phyloP scores from a whole-genome alignment of 2,113 vertebrate species.

The Carettochelys insculpta region DNA sequence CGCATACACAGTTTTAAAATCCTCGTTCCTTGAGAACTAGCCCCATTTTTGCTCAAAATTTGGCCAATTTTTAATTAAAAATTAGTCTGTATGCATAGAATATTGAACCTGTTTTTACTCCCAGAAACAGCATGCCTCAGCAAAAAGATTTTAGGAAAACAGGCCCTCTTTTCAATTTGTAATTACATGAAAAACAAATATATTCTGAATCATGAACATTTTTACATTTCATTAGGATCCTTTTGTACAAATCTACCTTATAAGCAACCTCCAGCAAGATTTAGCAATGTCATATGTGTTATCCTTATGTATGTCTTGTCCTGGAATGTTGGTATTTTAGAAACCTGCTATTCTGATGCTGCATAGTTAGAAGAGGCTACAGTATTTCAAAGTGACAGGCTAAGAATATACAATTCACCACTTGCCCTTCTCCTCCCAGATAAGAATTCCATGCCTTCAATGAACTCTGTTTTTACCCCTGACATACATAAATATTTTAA shows the following conservation, averaged over 20 bases:
- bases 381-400: neutral
- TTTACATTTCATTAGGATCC: neutral
- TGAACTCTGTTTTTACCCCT: neutral
- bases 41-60: neutral
- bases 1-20: neutral
- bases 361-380: neutral
- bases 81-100: neutral
- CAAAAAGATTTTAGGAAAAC: neutral
- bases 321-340: neutral
- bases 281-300: neutral
- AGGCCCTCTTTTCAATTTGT: accelerated
- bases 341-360: neutral
- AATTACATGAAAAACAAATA: neutral
- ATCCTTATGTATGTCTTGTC: neutral
- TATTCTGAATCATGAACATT: neutral
- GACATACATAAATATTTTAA: constrained; percentile 48
- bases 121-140: neutral
- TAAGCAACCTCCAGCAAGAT: neutral
- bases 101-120: neutral
- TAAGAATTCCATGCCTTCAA: constrained; percentile 22
- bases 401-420: constrained; percentile 14
- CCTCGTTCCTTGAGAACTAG: neutral
- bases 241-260: neutral
- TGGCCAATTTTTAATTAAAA: neutral
- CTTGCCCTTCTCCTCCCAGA: constrained; percentile 6